Percentiles rank a stretch among this genome's conserved stretches.
phyloP scores from a whole-genome alignment of 2,797 vertebrate genomes.

The Betta splendens region DNA sequence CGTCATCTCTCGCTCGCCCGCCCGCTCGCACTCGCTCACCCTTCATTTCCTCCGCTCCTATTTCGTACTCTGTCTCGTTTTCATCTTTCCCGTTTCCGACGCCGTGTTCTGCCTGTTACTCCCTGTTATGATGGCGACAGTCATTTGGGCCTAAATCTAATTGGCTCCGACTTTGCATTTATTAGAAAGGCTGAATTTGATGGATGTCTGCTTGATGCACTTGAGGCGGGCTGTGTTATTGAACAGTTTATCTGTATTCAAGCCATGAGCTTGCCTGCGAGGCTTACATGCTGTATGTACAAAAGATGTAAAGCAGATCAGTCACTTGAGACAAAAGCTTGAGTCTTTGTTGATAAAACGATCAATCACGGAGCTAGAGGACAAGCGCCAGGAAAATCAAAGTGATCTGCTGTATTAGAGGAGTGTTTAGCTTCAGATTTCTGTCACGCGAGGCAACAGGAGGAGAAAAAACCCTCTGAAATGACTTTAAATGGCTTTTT shows the following conservation, averaged over 20 bases:
- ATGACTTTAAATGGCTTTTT: neutral
- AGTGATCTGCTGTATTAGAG: conserved; percentile 20
- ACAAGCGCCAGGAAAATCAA: conserved; percentile 33
- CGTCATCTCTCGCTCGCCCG: conserved; percentile 33
- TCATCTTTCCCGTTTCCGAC: conserved; percentile 6
- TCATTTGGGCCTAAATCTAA: conserved; percentile 28
- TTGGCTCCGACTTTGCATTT: conserved; percentile 38
- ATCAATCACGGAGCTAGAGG: conserved; percentile 41
- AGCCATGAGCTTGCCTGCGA: conserved; percentile 16
- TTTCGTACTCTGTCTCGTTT: conserved; percentile 24
- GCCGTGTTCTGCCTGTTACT: conserved; percentile 8
- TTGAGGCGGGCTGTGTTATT: conserved; percentile 32
- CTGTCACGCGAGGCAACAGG: conserved; percentile 15
- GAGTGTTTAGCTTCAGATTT: conserved; percentile 22
- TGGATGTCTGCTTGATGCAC: conserved; percentile 34
- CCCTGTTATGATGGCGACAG: conserved; percentile 1
- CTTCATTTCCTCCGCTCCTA: conserved; percentile 21
- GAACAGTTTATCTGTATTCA: conserved; percentile 48
- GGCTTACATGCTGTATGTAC: conserved; percentile 41
- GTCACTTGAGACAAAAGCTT: conserved; percentile 54
- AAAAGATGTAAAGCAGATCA: conserved; percentile 38
- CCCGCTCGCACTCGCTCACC: conserved; percentile 4
- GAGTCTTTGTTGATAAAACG: conserved; percentile 42
- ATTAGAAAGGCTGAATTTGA: conserved; percentile 40
- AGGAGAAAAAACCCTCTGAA: neutral